Evolutionary conservation across 2,113 vertebrate species (phyloP).

Genomic region (Lonchura striata): DNA sequence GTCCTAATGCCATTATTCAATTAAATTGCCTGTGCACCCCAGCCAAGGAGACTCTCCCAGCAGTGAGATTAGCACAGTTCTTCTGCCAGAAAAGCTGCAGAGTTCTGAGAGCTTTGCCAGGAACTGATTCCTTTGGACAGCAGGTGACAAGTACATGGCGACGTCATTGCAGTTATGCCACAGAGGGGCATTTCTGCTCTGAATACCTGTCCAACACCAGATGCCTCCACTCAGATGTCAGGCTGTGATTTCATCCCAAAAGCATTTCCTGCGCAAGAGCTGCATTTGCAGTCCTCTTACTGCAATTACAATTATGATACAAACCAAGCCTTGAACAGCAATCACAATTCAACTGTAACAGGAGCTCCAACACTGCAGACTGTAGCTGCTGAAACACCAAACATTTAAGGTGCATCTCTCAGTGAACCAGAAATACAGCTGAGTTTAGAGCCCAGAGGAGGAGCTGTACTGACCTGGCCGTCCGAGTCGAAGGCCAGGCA

Average conservation of each 20-base stretch:
- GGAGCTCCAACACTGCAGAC: neutral
- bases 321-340: neutral
- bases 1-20: neutral
- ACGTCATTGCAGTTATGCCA: neutral
- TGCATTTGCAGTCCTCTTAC: neutral
- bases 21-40: neutral
- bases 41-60: neutral
- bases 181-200: neutral
- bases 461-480: conserved; percentile 85
- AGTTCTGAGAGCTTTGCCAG: neutral
- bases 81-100: neutral
- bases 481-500: conserved; percentile 92
- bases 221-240: neutral
- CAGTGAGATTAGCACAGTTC: neutral
- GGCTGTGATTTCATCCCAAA: neutral
- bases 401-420: fast-evolving
- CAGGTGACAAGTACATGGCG: neutral
- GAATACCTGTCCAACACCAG: neutral
- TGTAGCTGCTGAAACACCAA: neutral
- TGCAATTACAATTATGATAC: fast-evolving
- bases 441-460: neutral
- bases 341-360: neutral
- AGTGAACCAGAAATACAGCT: neutral
- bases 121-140: neutral
- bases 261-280: neutral